Conservation (phyloP, 2,113 vertebrate species). For the Lophura nycthemera region DNA sequence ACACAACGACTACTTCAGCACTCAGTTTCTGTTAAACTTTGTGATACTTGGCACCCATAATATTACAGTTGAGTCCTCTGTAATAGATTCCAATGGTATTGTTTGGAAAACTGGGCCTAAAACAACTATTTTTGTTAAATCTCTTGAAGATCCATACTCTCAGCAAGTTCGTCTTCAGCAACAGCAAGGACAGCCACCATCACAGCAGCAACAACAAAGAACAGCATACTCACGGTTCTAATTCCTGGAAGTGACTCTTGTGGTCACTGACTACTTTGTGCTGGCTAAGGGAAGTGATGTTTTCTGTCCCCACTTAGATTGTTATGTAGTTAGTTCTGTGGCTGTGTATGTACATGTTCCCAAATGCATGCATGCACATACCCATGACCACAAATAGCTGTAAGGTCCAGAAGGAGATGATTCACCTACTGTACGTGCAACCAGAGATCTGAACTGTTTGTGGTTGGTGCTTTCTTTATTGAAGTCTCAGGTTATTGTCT, state of each 20-base stretch:
- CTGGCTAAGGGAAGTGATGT: background rate
- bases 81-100: conserved; percentile 90
- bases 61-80: conserved; percentile 94
- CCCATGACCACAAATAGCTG: rapidly evolving
- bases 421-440: background rate
- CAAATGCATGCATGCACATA: background rate
- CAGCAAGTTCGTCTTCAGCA: conserved; percentile 92
- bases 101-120: conserved; percentile 95
- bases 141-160: conserved; percentile 93
- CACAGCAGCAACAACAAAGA: conserved; percentile 80
- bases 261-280: background rate
- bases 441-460: background rate
- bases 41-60: conserved; percentile 90
- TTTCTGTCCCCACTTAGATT: background rate
- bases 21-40: conserved; percentile 95
- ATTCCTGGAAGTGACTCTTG: background rate
- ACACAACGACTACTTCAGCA: conserved; percentile 99
- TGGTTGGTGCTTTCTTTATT: background rate
- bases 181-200: conserved; percentile 81
- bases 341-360: background rate
- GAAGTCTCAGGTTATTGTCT: background rate
- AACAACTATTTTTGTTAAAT: conserved; percentile 91
- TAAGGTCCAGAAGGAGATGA: background rate
- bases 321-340: background rate
- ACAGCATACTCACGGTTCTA: conserved; percentile 79